phyloP scores from a whole-genome alignment of 2,797 vertebrate genomes.

The Lerista edwardsae region DNA sequence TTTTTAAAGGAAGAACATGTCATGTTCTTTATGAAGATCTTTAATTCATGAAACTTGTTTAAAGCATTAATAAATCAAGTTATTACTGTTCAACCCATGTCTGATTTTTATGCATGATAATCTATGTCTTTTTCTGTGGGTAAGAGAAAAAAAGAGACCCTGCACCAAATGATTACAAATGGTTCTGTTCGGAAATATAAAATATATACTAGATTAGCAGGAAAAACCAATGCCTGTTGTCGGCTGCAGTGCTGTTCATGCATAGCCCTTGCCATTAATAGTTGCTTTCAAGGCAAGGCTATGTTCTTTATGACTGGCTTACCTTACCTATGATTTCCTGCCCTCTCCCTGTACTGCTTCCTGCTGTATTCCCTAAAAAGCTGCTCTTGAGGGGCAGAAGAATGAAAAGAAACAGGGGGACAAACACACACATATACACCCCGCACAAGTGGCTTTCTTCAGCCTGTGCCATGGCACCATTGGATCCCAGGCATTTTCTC shows the following conservation, averaged over 20 bases:
- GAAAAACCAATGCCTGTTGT: constrained; percentile 23
- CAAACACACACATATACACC: no score
- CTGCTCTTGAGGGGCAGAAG: no score
- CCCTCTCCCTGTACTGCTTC: constrained; percentile 31
- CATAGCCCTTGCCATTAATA: constrained; percentile 29
- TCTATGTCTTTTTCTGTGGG: constrained; percentile 35
- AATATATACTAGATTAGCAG: background rate
- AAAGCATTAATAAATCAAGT: constrained; percentile 76
- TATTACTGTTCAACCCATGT: constrained; percentile 66
- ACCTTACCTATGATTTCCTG: constrained; percentile 63
- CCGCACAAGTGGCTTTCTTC: background rate
- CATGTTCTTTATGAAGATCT: constrained; percentile 72
- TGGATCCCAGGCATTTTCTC: constrained; percentile 8
- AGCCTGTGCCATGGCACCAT: background rate
- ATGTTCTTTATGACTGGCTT: constrained; percentile 64
- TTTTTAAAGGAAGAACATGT: constrained; percentile 73
- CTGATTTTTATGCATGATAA: constrained; percentile 62
- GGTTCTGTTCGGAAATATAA: constrained; percentile 42
- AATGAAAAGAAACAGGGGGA: no score
- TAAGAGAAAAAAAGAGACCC: constrained; percentile 58
- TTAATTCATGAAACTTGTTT: constrained; percentile 76
- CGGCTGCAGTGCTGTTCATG: constrained; percentile 44
- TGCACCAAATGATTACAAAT: constrained; percentile 45
- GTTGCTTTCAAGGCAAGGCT: constrained; percentile 49
- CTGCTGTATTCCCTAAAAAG: background rate